A percentile compares a stretch with the other conserved stretches of the same genome.
Evolutionary conservation across 2,888 invertebrate species (phyloP).

Genomic region (Argynnis bischoffii): DNA sequence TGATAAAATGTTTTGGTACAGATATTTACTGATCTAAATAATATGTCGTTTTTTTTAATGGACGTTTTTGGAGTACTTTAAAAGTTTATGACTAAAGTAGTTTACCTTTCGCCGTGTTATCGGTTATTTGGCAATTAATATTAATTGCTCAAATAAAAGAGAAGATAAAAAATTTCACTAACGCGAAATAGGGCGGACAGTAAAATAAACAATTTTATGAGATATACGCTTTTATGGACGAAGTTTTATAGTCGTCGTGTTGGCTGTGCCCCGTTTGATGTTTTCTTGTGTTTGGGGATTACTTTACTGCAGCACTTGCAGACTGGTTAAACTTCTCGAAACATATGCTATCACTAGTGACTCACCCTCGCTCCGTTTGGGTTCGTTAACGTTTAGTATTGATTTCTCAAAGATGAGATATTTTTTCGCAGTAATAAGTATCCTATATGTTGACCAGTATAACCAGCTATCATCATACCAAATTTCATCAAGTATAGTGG

Average conservation of each 20-base stretch:
- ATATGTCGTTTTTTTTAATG: neutral
- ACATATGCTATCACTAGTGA: neutral
- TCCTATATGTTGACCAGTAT: no score
- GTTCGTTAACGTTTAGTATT: no score
- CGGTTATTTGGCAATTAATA: slow-evolving; percentile 31
- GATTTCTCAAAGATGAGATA: no score
- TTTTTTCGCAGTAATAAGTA: no score
- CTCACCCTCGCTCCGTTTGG: no score
- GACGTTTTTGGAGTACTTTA: neutral
- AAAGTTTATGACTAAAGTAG: slow-evolving; percentile 1
- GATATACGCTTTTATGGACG: slow-evolving; percentile 40
- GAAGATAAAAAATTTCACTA: slow-evolving; percentile 28
- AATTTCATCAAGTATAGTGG: no score
- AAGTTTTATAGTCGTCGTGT: slow-evolving; percentile 36
- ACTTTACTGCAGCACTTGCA: slow-evolving; percentile 18
- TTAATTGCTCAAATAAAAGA: slow-evolving; percentile 34
- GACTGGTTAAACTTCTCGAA: slow-evolving; percentile 1
- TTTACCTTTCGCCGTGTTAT: slow-evolving; percentile 29
- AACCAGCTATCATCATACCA: neutral
- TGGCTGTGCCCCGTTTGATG: slow-evolving; percentile 38
- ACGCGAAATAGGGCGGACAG: slow-evolving; percentile 32
- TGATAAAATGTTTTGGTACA: no score
- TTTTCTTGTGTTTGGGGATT: slow-evolving; percentile 32
- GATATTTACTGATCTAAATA: neutral
- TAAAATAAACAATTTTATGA: slow-evolving; percentile 43